Evolutionary conservation across 35 echinoderm and acorn worm species (phyloP), one percentile per base, ranked within the genome.

Genomic region (Stichopus chloronotus): DNA sequence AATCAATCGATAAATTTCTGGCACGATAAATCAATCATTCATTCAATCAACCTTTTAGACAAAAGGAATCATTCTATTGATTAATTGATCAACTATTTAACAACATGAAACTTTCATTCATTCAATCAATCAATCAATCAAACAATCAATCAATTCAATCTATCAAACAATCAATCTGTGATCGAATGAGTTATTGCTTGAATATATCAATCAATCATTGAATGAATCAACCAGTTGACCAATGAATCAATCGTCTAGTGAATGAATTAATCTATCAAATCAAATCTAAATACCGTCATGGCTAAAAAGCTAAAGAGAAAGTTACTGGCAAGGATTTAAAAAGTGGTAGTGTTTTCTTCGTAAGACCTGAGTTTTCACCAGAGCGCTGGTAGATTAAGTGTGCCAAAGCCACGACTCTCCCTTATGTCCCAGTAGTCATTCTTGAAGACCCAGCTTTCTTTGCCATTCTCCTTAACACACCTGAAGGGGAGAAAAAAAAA

Each of bases 361-460:
- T 30, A 81, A 78, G 60, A 68, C 72, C 76, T 90, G 71, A 90
- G 60, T 90, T 23, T 19, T 92, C 55, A 93, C 83, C 83, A 93
- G 8, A 93, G 65, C 25, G 81, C 23, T 76, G 69, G 83, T 21
- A 95, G 74, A 25, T 76, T 90, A 54, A 93, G n/a, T 24, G 82
- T 58, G 19, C 58, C 74, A 25, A 99, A 99, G 8, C 91, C 88
- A 23, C 81, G 81, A 78, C 95, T 94, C 59, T 95, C 88, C 52
- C 94, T 81, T 23, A 92, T 13, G 12, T 95, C 83, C 97, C 97
- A 99, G 85, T 99, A 99, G 21, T 96, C 94, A 13, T 93, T 90
- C 79, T 96, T 96, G 68, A 88, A 99, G 10, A 95, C 92, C 94
- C 97, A 99, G 60, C 65, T 79, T 78, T 99, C 95, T 86, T 96